Conservation (phyloP, 2,888 invertebrate genomes). For the Eristalinus aeneus region DNA sequence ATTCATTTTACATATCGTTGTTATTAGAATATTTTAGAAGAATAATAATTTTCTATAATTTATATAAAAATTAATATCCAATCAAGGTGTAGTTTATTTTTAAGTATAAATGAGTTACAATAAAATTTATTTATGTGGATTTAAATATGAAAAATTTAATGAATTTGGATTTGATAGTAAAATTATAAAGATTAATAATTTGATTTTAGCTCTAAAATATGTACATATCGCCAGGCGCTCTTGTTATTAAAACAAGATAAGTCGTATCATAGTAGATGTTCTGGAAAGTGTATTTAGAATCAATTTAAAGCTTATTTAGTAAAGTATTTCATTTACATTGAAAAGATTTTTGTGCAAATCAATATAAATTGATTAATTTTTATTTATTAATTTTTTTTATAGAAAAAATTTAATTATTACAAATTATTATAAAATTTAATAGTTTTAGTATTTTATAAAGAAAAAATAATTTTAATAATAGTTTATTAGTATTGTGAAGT, state of each 20-base stretch:
- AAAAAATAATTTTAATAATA: constrained; percentile 83
- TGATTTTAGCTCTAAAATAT: constrained; percentile 86
- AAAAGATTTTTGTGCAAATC: constrained; percentile 82
- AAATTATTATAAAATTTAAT: constrained; percentile 80
- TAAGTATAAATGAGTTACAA: constrained; percentile 76
- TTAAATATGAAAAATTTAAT: constrained; percentile 82
- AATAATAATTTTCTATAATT: too few relatives aligned
- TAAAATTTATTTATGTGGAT: constrained; percentile 81
- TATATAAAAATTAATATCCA: too few relatives aligned
- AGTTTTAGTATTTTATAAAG: constrained; percentile 81
- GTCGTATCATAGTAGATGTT: constrained; percentile 91
- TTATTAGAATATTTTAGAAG: too few relatives aligned
- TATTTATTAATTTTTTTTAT: too few relatives aligned
- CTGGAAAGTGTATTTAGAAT: constrained; percentile 87
- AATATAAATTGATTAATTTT: constrained; percentile 77
- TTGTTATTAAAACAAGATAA: constrained; percentile 86
- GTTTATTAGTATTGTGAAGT: constrained; percentile 83
- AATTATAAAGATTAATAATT: constrained; percentile 81
- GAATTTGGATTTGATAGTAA: constrained; percentile 87
- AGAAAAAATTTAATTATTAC: too few relatives aligned
- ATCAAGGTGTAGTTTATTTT: too few relatives aligned
- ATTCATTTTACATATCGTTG: too few relatives aligned
- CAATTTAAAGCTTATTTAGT: constrained; percentile 84
- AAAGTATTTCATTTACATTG: constrained; percentile 86
- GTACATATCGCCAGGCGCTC: constrained; percentile 91